Percentiles rank a stretch among this genome's conserved stretches.
Conservation (phyloP, 2,113 vertebrate species). For the Haplochromis burtoni region DNA sequence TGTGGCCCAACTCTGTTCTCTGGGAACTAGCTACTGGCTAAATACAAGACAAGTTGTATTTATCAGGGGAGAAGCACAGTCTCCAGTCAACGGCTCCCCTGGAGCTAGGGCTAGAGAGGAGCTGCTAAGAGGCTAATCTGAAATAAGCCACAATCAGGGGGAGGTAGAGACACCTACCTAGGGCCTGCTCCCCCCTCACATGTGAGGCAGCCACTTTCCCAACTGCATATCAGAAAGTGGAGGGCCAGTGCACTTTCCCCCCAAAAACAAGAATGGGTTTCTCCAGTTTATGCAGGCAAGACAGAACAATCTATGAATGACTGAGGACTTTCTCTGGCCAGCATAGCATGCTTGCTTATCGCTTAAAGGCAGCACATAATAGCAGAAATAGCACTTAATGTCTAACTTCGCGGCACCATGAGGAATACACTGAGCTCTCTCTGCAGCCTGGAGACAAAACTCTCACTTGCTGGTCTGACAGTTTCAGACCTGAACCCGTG, state of each 20-base stretch:
- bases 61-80: neutral
- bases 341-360: neutral
- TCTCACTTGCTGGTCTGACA: neutral
- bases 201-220: neutral
- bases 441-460: neutral
- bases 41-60: neutral
- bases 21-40: neutral
- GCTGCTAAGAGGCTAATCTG: neutral
- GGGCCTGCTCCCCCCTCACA: neutral
- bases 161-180: neutral
- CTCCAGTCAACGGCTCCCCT: neutral
- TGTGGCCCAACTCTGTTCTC: neutral
- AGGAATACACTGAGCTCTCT: neutral
- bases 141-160: neutral
- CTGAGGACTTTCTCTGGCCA: neutral
- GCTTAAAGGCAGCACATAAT: neutral
- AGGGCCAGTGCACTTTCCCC: neutral
- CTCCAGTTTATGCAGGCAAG: neutral
- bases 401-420: neutral
- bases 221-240: neutral
- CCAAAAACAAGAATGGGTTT: neutral
- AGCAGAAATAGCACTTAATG: neutral
- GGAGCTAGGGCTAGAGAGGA: neutral
- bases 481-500: neutral
- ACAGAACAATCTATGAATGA: neutral